Conservation (phyloP, 2,113 vertebrate species). For the Sylvia atricapilla region DNA sequence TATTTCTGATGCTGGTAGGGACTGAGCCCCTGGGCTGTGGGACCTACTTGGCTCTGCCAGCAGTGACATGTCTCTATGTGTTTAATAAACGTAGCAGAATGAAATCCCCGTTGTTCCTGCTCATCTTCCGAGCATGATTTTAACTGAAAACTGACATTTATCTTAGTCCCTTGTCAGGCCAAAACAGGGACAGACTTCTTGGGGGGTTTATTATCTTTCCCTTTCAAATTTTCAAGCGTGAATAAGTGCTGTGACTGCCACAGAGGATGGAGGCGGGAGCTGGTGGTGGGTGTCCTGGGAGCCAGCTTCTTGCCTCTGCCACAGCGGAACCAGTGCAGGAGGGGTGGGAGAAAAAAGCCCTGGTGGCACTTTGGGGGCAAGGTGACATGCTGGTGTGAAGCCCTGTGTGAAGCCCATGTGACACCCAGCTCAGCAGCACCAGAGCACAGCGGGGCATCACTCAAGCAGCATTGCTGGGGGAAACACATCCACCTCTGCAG, state of each 20-base stretch:
- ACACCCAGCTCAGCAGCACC: neutral
- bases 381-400: neutral
- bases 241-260: neutral
- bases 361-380: neutral
- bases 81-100: constrained; percentile 40
- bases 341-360: fast-evolving
- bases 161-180: constrained; percentile 12
- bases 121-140: neutral
- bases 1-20: neutral
- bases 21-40: neutral
- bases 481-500: fast-evolving
- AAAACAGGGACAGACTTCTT: neutral
- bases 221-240: neutral
- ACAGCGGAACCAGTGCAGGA: neutral
- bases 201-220: neutral
- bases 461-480: neutral
- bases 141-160: constrained; percentile 28
- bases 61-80: neutral
- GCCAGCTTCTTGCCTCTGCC: neutral
- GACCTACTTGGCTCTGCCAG: neutral
- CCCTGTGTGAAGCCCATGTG: neutral
- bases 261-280: neutral
- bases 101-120: neutral
- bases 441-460: neutral
- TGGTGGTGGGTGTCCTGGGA: neutral